Evolutionary conservation across 1,140 invertebrate species (phyloP), one percentile per base, ranked within the genome.

Genomic region (Drosophila sturtevanti): DNA sequence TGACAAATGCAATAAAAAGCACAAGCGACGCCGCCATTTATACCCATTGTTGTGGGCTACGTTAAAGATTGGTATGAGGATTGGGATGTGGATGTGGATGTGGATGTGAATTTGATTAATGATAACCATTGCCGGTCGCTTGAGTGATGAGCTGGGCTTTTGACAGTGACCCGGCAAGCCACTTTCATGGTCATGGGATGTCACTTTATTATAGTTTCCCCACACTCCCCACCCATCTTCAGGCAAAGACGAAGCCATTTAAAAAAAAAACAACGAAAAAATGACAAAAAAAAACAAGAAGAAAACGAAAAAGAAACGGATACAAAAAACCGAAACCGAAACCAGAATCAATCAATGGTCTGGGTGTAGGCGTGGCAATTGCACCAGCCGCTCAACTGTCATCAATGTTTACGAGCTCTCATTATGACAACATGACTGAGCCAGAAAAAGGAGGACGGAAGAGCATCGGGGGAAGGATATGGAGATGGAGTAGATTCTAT

Each of bases 341-440:
- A 64, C 59, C 61, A 63, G 63, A 85, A 85, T 85, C 81, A 86
- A 85, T 85, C 81, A 81, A 77, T 55, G 65, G 72, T 9, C n/a
- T 35, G 18, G 34, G 12, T n/a, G 48, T n/a, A 38, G 74, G 71
- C 61, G 61, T 62, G 58, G 31, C 60, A 3, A 34, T 62, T 52
- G 34, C 64, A 63, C 62, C 75, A 48, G 55, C 62, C 24, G 48
- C 61, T 18, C 34, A 78, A 72, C 81, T 89, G 86, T 90, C 86
- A 90, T 90, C 76, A 90, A 90, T 90, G 86, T 90, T 90, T 90
- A 90, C 81, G 86, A 85, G 72, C 66, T 51, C 41, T 73, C 78
- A 79, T 86, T 80, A 89, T 82, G 74, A 79, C 84, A 80, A 74
- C 77, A 77, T 64, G 64, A 75, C 41, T 51, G 16, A 41, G 52